phyloP scores from a whole-genome alignment of 2,113 vertebrate species.

The Bos javanicus region DNA sequence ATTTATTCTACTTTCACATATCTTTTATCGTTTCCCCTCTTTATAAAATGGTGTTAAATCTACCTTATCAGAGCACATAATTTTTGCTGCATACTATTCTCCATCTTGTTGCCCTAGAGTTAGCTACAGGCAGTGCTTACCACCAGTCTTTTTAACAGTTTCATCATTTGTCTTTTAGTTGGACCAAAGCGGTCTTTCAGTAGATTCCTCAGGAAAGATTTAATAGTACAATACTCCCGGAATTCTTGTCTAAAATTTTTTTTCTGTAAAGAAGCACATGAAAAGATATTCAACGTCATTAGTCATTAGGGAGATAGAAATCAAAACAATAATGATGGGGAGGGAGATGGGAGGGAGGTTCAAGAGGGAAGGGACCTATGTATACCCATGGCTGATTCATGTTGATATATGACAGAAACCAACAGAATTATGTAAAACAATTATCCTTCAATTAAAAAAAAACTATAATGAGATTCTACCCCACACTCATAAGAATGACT shows the following conservation, averaged over 20 bases:
- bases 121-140: neutral
- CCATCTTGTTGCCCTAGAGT: neutral
- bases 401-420: neutral
- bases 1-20: neutral
- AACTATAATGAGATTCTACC: neutral
- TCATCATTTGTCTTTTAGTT: neutral
- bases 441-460: neutral
- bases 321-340: neutral
- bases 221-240: neutral
- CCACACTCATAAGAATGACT: neutral
- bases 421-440: neutral
- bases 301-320: neutral
- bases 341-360: neutral
- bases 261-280: neutral
- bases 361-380: neutral
- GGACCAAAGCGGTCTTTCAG: neutral
- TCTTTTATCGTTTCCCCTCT: neutral
- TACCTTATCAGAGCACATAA: neutral
- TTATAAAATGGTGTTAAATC: neutral
- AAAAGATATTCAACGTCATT: neutral
- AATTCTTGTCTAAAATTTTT: neutral
- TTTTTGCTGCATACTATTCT: neutral
- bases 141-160: neutral
- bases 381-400: neutral
- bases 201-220: neutral